phyloP scores from a whole-genome alignment of 1,140 invertebrate species.

The Drosophila nannoptera region DNA sequence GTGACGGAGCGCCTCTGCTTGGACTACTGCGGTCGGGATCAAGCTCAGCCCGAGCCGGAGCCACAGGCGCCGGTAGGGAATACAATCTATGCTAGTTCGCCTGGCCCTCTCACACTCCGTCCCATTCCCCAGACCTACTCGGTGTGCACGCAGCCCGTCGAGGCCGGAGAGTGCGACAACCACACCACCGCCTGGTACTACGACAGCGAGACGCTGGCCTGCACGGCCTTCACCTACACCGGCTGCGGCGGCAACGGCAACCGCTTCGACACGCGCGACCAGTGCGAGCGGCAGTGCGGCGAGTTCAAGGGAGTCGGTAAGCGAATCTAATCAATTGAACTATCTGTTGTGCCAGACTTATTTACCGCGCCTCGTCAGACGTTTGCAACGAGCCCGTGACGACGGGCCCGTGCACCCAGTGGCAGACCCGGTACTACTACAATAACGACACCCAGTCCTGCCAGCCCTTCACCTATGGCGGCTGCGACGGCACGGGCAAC shows the following conservation, averaged over 20 bases:
- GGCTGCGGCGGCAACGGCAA: slow-evolving; percentile 93
- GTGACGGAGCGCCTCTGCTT: slow-evolving; percentile 90
- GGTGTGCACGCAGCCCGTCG: slow-evolving; percentile 82
- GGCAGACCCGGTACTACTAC: slow-evolving; percentile 85
- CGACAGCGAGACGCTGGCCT: slow-evolving; percentile 82
- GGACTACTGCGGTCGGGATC: slow-evolving; percentile 83
- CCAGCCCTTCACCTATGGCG: slow-evolving; percentile 88
- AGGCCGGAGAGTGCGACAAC: slow-evolving; percentile 86
- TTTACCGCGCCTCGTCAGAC: slow-evolving; percentile 80
- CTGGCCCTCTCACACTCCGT: too few species aligned
- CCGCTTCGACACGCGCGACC: slow-evolving; percentile 88
- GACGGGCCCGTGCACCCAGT: slow-evolving; percentile 84
- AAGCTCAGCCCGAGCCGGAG: slow-evolving; percentile 38
- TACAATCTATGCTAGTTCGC: too few species aligned
- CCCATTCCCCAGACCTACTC: slow-evolving; percentile 44
- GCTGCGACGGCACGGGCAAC: slow-evolving; percentile 92
- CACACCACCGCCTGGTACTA: slow-evolving; percentile 87
- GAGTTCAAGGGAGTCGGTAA: slow-evolving; percentile 85
- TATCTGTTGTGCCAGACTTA: slow-evolving; percentile 9
- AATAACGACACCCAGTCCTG: slow-evolving; percentile 81
- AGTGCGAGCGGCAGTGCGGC: slow-evolving; percentile 90
- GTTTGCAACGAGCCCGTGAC: slow-evolving; percentile 83
- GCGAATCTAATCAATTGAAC: slow-evolving; percentile 26
- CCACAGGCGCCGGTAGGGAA: slow-evolving; percentile 47
- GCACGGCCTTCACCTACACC: slow-evolving; percentile 87